Conservation (phyloP, 1,140 invertebrate genomes). For the Propsilocerus akamusi region DNA sequence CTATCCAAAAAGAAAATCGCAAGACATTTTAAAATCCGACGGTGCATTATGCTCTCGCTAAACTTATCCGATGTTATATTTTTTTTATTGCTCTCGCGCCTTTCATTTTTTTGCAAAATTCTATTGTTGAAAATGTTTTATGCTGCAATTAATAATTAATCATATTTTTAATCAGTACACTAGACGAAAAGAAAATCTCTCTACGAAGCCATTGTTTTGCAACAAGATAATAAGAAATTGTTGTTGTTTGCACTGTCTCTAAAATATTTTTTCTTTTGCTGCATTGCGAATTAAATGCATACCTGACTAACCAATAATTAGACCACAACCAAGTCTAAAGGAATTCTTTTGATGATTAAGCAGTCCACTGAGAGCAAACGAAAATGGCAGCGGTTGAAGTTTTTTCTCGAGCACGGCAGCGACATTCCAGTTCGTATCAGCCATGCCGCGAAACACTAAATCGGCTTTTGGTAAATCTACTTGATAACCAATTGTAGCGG, state of each 20-base stretch:
- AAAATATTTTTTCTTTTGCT: background rate
- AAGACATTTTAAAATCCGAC: too few species aligned
- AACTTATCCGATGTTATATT: too few species aligned
- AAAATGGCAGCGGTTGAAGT: conserved; percentile 80
- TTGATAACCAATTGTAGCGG: conserved; percentile 90
- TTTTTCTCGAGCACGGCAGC: conserved; percentile 89
- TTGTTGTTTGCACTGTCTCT: too few species aligned
- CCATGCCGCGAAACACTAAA: conserved; percentile 81
- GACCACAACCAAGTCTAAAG: conserved; percentile 70
- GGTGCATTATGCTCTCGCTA: too few species aligned
- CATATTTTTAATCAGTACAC: background rate
- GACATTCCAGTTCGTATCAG: conserved; percentile 92
- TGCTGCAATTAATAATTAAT: background rate
- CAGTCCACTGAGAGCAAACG: conserved; percentile 78
- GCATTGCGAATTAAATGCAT: background rate
- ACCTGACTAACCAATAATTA: conserved; percentile 60
- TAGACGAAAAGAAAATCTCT: background rate
- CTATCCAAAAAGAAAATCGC: too few species aligned
- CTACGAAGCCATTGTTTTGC: background rate
- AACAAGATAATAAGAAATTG: too few species aligned
- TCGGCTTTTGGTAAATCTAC: conserved; percentile 92
- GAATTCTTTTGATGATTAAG: conserved; percentile 82
- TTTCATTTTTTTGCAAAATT: too few species aligned
- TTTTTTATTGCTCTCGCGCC: too few species aligned
- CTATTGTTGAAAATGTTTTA: too few species aligned